Evolutionary conservation across 1,140 invertebrate species (phyloP).

Genomic region (Meteorus sp.): DNA sequence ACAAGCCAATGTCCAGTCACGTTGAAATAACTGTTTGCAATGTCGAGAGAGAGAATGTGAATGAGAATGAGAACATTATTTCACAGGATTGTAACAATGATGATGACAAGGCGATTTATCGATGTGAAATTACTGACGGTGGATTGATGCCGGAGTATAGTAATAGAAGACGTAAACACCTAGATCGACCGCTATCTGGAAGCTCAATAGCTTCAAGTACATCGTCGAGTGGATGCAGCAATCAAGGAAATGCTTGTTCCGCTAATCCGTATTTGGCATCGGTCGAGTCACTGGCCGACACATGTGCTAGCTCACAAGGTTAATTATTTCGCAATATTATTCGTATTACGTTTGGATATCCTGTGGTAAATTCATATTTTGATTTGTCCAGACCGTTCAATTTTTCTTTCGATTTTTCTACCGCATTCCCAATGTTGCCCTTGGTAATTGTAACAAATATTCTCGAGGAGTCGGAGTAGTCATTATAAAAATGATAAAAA

Average conservation of each 20-base stretch:
- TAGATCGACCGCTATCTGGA: slow-evolving; percentile 71
- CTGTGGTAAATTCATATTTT: too few species aligned
- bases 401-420: too few species aligned
- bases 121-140: slow-evolving; percentile 15
- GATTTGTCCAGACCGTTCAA: too few species aligned
- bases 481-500: too few species aligned
- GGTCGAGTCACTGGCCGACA: slow-evolving; percentile 76
- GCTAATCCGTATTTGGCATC: slow-evolving; percentile 75
- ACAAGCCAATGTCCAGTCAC: not conserved
- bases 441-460: too few species aligned
- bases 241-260: slow-evolving; percentile 48
- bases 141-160: slow-evolving; percentile 24
- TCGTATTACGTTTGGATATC: not conserved
- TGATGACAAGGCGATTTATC: slow-evolving; percentile 22
- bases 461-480: too few species aligned
- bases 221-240: slow-evolving; percentile 63
- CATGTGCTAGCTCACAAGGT: slow-evolving; percentile 60
- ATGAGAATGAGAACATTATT: too few species aligned
- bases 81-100: too few species aligned
- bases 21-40: slow-evolving; percentile 24
- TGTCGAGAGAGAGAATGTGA: not conserved
- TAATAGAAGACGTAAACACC: slow-evolving; percentile 39
- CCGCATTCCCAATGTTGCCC: too few species aligned
- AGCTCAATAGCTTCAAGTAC: slow-evolving; percentile 81
- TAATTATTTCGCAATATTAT: slow-evolving; percentile 27